Evolutionary conservation across 2,113 vertebrate genomes (phyloP), one percentile per base, ranked within the genome.

Genomic region (Tetrax tetrax): DNA sequence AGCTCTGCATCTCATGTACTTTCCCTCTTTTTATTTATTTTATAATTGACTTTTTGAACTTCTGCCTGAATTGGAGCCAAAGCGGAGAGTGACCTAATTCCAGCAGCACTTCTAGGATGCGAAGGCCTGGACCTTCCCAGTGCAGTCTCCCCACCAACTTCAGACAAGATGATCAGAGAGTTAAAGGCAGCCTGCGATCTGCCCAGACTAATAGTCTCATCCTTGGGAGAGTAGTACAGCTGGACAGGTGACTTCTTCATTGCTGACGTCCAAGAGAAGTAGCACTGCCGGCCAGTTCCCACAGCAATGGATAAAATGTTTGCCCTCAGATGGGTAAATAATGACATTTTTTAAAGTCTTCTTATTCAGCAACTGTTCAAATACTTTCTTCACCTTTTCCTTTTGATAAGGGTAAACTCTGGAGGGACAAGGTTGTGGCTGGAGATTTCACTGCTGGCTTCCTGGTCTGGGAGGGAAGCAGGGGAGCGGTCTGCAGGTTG

Each of bases 41-140:
- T 93, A 64, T 48, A 91, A 94, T 57, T 95, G 80, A 90, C 79
- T 92, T 93, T 83, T 83, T 95, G 89, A 96, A 95, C 86, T 89
- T 89, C 57, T 94, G 69, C 60, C 48, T 95, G 88, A 95, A 78
- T 15, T 33, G 45, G 48, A 95, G 83, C 72, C 90, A 95, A 93
- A 68, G 48, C 80, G 53, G 69, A 51, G 24, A 45, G 47, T 50
- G 72, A 90, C 38, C 94, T 87, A 90, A 96, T 90, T 96, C 82
- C 90, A 90, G 76, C 88, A 94, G 53, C 81, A 66, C 53, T 86
- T 88, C 27, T 66, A 86, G 83, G 83, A 93, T 69, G 84, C 0
- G 3, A 53, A 83, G 68, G 59, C 68, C 71, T 74, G 33, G 68
- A 51, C 50, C 38, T 79, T 83, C 50, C 41, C 16, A 31, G 45